Conservation (phyloP, 2,888 invertebrate genomes). For the Clivina fossor region DNA sequence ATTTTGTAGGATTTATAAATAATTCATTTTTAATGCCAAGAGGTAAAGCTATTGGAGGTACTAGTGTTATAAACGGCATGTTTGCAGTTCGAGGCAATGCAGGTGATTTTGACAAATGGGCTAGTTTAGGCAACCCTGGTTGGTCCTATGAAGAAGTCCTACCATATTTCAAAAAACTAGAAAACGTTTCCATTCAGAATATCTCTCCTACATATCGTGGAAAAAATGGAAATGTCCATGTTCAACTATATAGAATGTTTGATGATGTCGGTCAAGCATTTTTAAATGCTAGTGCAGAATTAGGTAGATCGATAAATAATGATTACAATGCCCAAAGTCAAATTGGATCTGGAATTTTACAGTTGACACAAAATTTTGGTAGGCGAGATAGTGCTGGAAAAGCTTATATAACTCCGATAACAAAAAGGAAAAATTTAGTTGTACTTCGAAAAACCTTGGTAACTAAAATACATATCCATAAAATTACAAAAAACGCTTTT, state of each 20-base stretch:
- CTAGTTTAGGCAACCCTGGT: constrained; percentile 38
- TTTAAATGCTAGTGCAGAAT: constrained; percentile 29
- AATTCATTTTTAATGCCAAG: constrained; percentile 36
- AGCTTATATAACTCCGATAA: constrained; percentile 31
- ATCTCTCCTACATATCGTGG: constrained; percentile 13
- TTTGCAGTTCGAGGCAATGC: constrained; percentile 36
- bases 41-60: constrained; percentile 40
- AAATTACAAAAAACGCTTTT: constrained; percentile 17
- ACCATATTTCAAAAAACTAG: constrained; percentile 39
- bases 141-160: constrained; percentile 39
- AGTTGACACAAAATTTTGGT: constrained; percentile 34
- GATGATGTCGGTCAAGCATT: constrained; percentile 25
- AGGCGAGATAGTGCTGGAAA: constrained; percentile 35
- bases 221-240: constrained; percentile 34
- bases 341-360: constrained; percentile 34
- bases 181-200: constrained; percentile 30
- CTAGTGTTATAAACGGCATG: constrained; percentile 38
- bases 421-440: constrained; percentile 34
- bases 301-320: constrained; percentile 22
- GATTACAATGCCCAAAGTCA: constrained; percentile 37
- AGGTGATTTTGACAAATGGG: constrained; percentile 39
- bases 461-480: constrained; percentile 17
- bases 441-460: constrained; percentile 33
- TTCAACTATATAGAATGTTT: constrained; percentile 33
- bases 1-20: constrained; percentile 38